These are phyloP conservation scores for Irena cyanogastra DNA, from an alignment of 2,113 vertebrate genomes.

Conservation along the genomic window DNA sequence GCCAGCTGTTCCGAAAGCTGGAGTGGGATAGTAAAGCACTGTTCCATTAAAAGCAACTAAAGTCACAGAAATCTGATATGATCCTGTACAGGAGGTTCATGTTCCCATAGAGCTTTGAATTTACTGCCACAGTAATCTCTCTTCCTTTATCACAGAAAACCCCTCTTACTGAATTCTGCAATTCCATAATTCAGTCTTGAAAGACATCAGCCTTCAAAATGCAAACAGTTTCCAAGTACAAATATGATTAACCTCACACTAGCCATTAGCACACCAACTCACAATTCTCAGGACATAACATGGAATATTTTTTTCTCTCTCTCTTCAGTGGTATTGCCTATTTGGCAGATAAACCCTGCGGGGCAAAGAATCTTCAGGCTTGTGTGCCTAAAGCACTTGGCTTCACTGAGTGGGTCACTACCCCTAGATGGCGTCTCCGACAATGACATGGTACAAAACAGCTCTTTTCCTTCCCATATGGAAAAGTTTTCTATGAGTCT, in stretches of 20 bases:
- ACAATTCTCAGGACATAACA: neutral
- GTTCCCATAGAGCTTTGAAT: neutral
- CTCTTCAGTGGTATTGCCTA: neutral
- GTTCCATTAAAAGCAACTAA: neutral
- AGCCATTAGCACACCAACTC: neutral
- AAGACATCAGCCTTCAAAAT: neutral
- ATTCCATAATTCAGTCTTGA: neutral
- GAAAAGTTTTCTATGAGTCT: neutral
- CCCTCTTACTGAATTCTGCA: neutral
- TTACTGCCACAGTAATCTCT: neutral
- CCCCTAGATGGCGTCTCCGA: neutral
- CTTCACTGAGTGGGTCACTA: neutral
- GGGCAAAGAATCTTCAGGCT: neutral
- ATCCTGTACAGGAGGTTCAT: neutral
- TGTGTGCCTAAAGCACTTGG: accelerated
- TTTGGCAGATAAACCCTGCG: neutral
- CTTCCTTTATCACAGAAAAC: neutral
- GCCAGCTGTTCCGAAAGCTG: neutral
- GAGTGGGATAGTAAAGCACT: neutral
- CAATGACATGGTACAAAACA: neutral
- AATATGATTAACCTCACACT: neutral
- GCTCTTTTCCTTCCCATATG: neutral
- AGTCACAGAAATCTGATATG: neutral
- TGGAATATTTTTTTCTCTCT: neutral
- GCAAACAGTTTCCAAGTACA: neutral